These are phyloP conservation scores for Coenobita brevimanus DNA, from an alignment of 1,140 invertebrate species.

Conservation along the genomic window DNA sequence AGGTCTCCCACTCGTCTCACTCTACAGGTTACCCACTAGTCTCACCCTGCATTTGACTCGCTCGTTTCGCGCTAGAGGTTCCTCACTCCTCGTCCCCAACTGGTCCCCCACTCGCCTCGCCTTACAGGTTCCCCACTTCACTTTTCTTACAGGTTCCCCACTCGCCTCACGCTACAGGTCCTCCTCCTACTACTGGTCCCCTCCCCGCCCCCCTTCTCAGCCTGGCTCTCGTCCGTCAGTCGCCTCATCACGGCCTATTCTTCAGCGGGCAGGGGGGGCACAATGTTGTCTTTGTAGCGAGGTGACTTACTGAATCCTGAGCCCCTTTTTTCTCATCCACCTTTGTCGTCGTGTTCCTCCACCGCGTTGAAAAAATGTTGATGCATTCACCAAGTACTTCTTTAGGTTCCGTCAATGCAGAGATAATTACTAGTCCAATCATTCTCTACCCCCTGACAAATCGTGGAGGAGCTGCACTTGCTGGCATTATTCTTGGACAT, in stretches of 20 bases:
- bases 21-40: too few relatives aligned
- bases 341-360: not conserved
- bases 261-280: slow-evolving; percentile 33
- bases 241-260: slow-evolving; percentile 53
- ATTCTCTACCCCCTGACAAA: slow-evolving; percentile 35
- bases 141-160: not conserved
- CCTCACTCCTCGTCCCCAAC: too few relatives aligned
- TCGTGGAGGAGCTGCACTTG: slow-evolving; percentile 17
- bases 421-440: slow-evolving; percentile 42
- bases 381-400: slow-evolving; percentile 24
- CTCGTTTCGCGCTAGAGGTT: too few relatives aligned
- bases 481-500: slow-evolving; percentile 15
- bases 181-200: not conserved
- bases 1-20: too few relatives aligned
- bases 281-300: slow-evolving; percentile 60
- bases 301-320: slow-evolving; percentile 59
- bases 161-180: not conserved
- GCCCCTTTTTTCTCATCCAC: not conserved
- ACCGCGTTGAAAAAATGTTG: slow-evolving; percentile 23
- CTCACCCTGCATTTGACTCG: too few relatives aligned
- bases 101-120: too few relatives aligned
- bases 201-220: not conserved
- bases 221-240: slow-evolving; percentile 21
- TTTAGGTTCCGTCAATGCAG: slow-evolving; percentile 29
- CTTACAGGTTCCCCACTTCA: not conserved